Evolutionary conservation across 2,797 vertebrate genomes (phyloP).

Genomic region (Tauraco hartlaubi): DNA sequence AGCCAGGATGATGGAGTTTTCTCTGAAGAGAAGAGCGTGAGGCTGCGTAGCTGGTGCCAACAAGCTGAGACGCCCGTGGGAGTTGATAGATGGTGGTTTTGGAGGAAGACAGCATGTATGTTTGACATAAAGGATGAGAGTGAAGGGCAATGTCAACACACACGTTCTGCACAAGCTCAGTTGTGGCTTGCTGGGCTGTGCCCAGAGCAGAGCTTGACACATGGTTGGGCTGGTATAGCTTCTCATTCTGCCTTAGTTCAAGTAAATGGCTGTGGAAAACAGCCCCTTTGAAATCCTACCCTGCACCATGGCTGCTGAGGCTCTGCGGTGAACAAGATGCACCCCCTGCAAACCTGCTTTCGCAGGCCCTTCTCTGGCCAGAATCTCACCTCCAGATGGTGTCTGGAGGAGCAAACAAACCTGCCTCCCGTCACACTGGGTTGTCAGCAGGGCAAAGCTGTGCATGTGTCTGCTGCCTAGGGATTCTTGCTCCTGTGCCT

Average conservation of each 20-base stretch:
- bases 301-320: not conserved
- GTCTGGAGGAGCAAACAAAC: not conserved
- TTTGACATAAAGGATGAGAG: conserved; percentile 21
- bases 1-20: not conserved
- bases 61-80: not conserved
- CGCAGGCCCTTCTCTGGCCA: not conserved
- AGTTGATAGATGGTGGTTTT: conserved; percentile 47
- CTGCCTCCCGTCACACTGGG: not conserved
- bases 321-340: not conserved
- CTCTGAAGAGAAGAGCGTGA: not conserved
- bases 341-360: not conserved
- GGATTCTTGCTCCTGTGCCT: not conserved
- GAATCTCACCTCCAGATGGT: not conserved
- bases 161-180: not conserved
- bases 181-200: not conserved
- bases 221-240: not conserved
- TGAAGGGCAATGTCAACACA: not conserved
- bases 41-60: not conserved
- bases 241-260: not conserved
- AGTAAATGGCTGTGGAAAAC: not conserved
- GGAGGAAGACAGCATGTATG: not conserved
- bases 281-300: not conserved
- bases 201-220: not conserved
- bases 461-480: fast-evolving
- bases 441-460: not conserved